These are phyloP conservation scores for Chironomus striatipennis DNA, from an alignment of 1,140 invertebrate genomes.

Conservation along the genomic window DNA sequence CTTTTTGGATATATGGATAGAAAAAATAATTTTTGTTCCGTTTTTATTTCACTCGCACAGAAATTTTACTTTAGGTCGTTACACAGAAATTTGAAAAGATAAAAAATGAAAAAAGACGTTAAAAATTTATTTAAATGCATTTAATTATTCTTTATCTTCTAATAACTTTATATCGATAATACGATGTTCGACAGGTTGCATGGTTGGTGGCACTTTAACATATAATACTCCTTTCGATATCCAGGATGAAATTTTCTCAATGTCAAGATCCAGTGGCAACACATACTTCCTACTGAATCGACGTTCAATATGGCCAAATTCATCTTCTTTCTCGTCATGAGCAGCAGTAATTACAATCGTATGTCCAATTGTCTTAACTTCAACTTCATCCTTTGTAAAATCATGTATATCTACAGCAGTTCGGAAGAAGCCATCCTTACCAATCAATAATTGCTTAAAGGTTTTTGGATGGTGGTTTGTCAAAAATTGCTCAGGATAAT, in stretches of 20 bases:
- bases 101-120: not conserved
- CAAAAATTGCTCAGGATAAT: slow-evolving; percentile 10
- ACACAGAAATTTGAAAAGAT: not conserved
- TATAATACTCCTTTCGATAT: not conserved
- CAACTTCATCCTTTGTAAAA: not conserved
- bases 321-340: not conserved
- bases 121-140: not conserved
- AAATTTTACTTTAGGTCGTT: not conserved
- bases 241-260: not conserved
- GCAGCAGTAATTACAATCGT: not conserved
- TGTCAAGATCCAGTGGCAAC: not conserved
- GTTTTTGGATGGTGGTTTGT: slow-evolving; percentile 25
- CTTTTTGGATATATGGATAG: not conserved
- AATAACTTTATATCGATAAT: not conserved
- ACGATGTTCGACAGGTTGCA: not conserved
- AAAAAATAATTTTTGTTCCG: too few relatives aligned
- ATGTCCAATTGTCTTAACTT: not conserved
- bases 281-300: not conserved
- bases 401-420: not conserved
- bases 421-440: not conserved
- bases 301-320: not conserved
- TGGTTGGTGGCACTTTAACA: not conserved
- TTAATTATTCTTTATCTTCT: not conserved
- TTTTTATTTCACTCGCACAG: not conserved
- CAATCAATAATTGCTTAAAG: slow-evolving; percentile 22